Evolutionary conservation across 2,113 vertebrate genomes (phyloP), one percentile per base, ranked within the genome.

Genomic region (Callopanchax toddi): DNA sequence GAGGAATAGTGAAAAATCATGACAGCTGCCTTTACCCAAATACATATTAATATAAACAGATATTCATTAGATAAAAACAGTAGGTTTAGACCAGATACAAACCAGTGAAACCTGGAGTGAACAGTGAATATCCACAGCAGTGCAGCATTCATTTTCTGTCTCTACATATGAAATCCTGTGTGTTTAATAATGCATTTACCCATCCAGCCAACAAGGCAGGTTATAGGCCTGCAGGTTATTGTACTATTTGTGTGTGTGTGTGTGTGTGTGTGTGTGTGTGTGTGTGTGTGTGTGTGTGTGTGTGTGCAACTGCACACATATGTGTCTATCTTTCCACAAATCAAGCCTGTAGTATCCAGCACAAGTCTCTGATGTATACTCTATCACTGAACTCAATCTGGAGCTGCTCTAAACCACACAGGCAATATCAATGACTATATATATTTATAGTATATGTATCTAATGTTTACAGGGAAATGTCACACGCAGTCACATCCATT

Each of bases 111-210:
- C 74, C 44, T 51, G 56, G 22, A 68, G 74, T 2, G 48, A 77
- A 59, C 22, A 48, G 51, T 16, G 42, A 67, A 80, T 50, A 49
- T 55, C 51, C 78, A 73, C 76, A 65, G 66, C 54, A 68, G 59
- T 81, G 81, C 77, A 71, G 69, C 76, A 67, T 82, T 79, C 70
- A 73, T 81, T 79, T 84, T 87, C 82, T 81, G 53, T 72, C 74
- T 82, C 77, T 86, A 86, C 85, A 86, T 77, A 77, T 78, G 76
- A 82, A 86, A 81, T 82, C 65, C 78, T 79, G 57, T 53, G 75
- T 86, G 83, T 88, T 90, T 85, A 90, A 89, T 90, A 89, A 90
- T 88, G 81, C 79, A 90, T 86, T 60, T 55, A 60, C 76, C 67
- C 75, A 76, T 77, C 76, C 78, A 76, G 82, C 60, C 81, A 77